phyloP scores from a whole-genome alignment of 2,113 vertebrate genomes.

The Acrocephalus kingi region DNA sequence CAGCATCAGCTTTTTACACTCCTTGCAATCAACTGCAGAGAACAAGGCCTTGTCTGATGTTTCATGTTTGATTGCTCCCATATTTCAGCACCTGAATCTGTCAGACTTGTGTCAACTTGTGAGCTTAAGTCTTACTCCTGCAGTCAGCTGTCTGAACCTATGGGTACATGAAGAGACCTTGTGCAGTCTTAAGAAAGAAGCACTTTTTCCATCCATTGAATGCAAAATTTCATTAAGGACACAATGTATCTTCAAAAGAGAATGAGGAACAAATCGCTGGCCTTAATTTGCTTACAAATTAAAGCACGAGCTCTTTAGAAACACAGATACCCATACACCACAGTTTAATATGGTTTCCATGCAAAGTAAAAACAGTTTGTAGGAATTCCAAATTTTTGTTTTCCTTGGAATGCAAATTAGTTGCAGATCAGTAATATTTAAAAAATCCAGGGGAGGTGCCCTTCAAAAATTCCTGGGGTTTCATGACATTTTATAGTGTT shows the following conservation, averaged over 20 bases:
- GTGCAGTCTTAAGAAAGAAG: not conserved
- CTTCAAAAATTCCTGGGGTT: not conserved
- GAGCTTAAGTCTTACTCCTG: not conserved
- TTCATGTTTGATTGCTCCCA: not conserved
- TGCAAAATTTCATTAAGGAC: not conserved
- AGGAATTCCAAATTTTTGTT: not conserved
- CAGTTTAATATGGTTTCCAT: not conserved
- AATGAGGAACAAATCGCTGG: not conserved
- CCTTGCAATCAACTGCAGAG: not conserved
- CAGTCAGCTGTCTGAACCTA: not conserved
- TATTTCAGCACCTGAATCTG: not conserved
- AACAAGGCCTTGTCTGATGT: not conserved
- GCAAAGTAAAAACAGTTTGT: not conserved
- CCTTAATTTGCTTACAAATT: not conserved
- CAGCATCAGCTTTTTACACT: not conserved
- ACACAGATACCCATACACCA: not conserved
- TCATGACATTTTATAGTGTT: not conserved
- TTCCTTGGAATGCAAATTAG: not conserved
- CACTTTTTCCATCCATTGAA: not conserved
- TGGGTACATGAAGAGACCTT: not conserved
- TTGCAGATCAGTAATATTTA: not conserved
- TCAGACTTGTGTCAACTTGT: not conserved
- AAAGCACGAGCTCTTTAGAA: not conserved
- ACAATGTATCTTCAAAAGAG: not conserved
- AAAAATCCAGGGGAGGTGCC: not conserved